Base-by-base conservation (phyloP, 2,113 vertebrate genomes). In the Thymallus thymallus region DNA sequence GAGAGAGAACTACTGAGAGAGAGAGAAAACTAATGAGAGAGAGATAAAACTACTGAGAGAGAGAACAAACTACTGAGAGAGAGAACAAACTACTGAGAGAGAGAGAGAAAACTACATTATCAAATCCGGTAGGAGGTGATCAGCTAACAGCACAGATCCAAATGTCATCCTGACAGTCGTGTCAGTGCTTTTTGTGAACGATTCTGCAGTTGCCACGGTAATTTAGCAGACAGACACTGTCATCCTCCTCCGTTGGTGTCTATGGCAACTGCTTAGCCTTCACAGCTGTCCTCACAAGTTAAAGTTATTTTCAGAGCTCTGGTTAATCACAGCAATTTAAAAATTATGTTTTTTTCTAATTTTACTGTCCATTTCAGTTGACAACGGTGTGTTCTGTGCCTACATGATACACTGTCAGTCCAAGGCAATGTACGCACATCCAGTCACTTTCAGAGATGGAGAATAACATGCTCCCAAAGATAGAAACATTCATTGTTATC, bases 241-340 rank as follows among this genome's bases (percentile, higher is more conserved):
- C 41, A 18, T 82, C 62, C 32, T 58, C 29, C 74, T 74, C 46
- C 65, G 41, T 71, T 51, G 74, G 76, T 77, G 71, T 77, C 79
- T 77, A 81, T 85, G 74, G 79, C 63, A 81, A 35, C 64, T 16
- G 12, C 16, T 35, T 18, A 20, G 14, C 26, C 30, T 66, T 66
- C 7, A 16, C 64, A 66, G 64, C 64, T 35, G 30, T 29, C 26
- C 26, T 9, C 23, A 30, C n/a, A 4, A 6, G 4, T 1, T 26
- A 7, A 29, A 30, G 62, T 26, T 64, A 64, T 64, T 64, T 29
- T 18, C 62, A 29, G 9, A 41, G 23, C 5, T 64, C 16, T 29
- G 14, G 62, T 13, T 30, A 22, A 64, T 51, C 48, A 51, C 48
- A 51, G 4, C 16, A 51, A 51, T 18, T 16, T 14, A 16, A 51